Percentiles rank a stretch among this genome's conserved stretches.
These are phyloP conservation scores for Ciconia nigra DNA, from an alignment of 2,797 vertebrate species.

Conservation along the genomic window DNA sequence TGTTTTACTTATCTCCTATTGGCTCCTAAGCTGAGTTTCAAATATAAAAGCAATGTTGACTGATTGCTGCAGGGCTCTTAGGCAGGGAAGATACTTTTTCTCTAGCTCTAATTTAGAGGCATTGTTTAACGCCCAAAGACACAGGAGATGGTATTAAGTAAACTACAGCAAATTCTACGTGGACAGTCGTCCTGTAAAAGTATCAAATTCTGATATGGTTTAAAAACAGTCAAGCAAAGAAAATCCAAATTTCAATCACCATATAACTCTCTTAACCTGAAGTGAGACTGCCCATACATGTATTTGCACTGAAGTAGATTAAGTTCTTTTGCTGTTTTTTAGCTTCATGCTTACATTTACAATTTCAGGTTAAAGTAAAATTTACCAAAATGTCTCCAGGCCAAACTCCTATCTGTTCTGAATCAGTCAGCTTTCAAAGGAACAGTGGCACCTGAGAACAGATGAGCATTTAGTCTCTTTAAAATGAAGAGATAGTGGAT, in stretches of 20 bases:
- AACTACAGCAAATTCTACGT: neutral
- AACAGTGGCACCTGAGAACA: neutral
- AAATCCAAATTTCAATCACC: neutral
- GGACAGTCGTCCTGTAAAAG: neutral
- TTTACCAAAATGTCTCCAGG: neutral
- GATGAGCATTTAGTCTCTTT: neutral
- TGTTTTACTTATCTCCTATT: neutral
- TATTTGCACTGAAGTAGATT: neutral
- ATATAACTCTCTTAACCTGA: neutral
- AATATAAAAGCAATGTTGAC: neutral
- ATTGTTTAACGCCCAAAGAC: neutral
- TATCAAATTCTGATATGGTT: neutral
- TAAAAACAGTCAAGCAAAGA: neutral
- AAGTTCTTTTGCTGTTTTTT: neutral
- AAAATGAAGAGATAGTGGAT: neutral
- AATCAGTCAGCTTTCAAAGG: neutral
- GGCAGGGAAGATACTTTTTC: neutral
- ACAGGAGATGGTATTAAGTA: neutral
- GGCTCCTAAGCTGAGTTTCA: neutral
- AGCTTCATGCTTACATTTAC: neutral
- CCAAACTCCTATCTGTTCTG: neutral
- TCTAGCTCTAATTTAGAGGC: neutral
- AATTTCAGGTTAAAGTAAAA: neutral
- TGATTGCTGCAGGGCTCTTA: neutral
- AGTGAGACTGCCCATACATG: rapidly evolving